A percentile compares a stretch with the other conserved stretches of the same genome.
These are phyloP conservation scores for Psylliodes chrysocephalus DNA, from an alignment of 2,888 invertebrate genomes.

Conservation along the genomic window DNA sequence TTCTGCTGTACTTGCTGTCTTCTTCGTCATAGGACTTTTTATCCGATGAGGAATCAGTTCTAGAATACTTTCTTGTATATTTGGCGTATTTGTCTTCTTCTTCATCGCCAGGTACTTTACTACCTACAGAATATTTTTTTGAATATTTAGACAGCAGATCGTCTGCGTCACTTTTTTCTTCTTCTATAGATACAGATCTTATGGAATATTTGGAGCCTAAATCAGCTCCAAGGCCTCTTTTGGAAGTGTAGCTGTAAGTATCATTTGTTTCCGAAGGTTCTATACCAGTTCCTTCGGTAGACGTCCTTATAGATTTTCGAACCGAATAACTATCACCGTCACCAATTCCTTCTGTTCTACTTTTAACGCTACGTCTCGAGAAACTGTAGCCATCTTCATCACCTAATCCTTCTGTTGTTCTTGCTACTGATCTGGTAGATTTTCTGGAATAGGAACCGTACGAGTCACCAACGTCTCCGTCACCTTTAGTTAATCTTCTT, in stretches of 20 bases:
- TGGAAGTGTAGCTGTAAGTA: conserved; percentile 46
- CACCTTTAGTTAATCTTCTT: conserved; percentile 40
- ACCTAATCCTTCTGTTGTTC: conserved; percentile 42
- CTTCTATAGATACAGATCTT: conserved; percentile 49
- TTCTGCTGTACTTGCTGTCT: conserved; percentile 46
- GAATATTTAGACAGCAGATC: conserved; percentile 51
- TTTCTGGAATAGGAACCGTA: conserved; percentile 48
- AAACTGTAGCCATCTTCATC: conserved; percentile 46
- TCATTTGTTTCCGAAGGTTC: conserved; percentile 49
- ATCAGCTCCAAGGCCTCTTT: conserved; percentile 46
- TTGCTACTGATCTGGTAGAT: conserved; percentile 44
- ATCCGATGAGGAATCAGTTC: conserved; percentile 47
- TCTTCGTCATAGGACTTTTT: conserved; percentile 47
- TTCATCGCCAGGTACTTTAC: conserved; percentile 56
- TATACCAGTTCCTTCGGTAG: conserved; percentile 51
- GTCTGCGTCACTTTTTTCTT: conserved; percentile 50
- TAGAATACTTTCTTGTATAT: conserved; percentile 54
- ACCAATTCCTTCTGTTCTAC: conserved; percentile 52
- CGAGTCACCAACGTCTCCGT: conserved; percentile 42
- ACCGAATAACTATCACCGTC: conserved; percentile 55
- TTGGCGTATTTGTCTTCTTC: conserved; percentile 56
- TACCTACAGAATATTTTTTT: conserved; percentile 47
- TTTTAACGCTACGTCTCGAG: conserved; percentile 49
- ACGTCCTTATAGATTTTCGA: conserved; percentile 52
- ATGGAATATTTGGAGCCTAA: conserved; percentile 50